phyloP scores from a whole-genome alignment of 2,113 vertebrate species.

The Phainopepla nitens region DNA sequence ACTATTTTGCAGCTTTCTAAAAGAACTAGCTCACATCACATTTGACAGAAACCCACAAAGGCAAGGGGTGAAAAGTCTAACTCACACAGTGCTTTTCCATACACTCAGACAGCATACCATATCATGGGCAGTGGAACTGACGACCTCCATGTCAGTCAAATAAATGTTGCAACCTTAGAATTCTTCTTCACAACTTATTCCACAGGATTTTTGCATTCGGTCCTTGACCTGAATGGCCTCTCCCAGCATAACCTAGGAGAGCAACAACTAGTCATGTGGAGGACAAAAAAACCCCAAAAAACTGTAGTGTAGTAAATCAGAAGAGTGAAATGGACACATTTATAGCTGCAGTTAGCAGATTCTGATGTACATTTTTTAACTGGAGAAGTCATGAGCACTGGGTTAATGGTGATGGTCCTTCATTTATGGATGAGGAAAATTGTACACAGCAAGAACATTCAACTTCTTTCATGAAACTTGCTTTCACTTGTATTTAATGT shows the following conservation, averaged over 20 bases:
- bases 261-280: not conserved
- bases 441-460: not conserved
- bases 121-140: not conserved
- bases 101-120: not conserved
- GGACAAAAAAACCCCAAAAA: too few species aligned
- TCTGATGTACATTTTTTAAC: not conserved
- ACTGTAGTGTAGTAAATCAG: too few species aligned
- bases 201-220: not conserved
- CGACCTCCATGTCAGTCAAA: rapidly evolving
- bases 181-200: not conserved
- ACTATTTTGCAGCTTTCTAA: not conserved
- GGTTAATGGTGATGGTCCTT: not conserved
- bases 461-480: not conserved
- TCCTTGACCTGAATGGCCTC: not conserved
- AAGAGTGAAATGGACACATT: not conserved
- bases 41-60: not conserved
- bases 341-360: not conserved
- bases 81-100: not conserved
- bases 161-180: not conserved
- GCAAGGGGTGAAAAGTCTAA: not conserved
- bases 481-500: not conserved
- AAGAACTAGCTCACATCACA: not conserved
- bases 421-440: not conserved
- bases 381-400: not conserved
- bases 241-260: not conserved